A percentile compares a stretch with the other conserved stretches of the same genome.
Conservation (phyloP, 2,888 invertebrate genomes). For the Allophyes oxyacanthae region DNA sequence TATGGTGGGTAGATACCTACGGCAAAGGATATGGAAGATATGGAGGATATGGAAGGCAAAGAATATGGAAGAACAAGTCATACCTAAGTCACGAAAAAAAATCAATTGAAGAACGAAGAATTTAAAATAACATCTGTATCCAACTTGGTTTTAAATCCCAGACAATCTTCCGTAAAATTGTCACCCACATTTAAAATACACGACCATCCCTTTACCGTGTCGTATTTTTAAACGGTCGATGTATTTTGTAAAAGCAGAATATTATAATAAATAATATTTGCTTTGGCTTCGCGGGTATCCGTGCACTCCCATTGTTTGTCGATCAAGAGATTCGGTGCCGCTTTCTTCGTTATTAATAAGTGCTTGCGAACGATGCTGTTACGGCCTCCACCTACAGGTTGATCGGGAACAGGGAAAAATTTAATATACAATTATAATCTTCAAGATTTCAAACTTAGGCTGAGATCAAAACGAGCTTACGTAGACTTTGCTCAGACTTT, state of each 20-base stretch:
- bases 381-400: slow-evolving; percentile 73
- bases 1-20: too few species aligned
- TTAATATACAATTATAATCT: background rate
- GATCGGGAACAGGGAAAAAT: slow-evolving; percentile 42
- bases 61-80: too few species aligned
- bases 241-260: slow-evolving; percentile 61
- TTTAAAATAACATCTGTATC: too few species aligned
- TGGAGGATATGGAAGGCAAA: too few species aligned
- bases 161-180: slow-evolving; percentile 21
- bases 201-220: slow-evolving; percentile 23
- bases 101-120: too few species aligned
- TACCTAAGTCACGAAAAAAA: too few species aligned
- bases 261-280: slow-evolving; percentile 65
- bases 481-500: too few species aligned
- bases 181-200: slow-evolving; percentile 21
- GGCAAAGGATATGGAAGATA: too few species aligned
- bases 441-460: background rate
- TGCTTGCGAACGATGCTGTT: slow-evolving; percentile 81
- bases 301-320: slow-evolving; percentile 81
- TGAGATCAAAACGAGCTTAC: too few species aligned
- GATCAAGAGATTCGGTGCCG: slow-evolving; percentile 82
- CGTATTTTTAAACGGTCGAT: slow-evolving; percentile 45
- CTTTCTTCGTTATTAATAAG: slow-evolving; percentile 89
- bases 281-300: slow-evolving; percentile 69
- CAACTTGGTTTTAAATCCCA: too few species aligned